These are phyloP conservation scores for Drosophila diplacantha DNA, from an alignment of 2,888 invertebrate species.

Conservation along the genomic window DNA sequence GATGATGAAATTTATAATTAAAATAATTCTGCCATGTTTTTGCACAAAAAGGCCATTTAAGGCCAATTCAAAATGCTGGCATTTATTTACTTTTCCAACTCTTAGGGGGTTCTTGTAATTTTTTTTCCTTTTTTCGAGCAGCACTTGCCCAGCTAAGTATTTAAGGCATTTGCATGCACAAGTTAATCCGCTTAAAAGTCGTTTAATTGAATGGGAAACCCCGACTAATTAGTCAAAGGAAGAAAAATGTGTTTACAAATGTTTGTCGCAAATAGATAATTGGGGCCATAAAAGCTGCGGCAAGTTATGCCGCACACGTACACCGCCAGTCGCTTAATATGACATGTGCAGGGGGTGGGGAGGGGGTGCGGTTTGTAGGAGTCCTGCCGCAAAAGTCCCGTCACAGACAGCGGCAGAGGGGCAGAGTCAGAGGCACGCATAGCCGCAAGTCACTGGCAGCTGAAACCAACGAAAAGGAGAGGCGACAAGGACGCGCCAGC, in stretches of 20 bases:
- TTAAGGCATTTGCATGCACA: neutral
- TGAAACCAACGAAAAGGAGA: slow-evolving; percentile 8
- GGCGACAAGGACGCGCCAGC: slow-evolving; percentile 27
- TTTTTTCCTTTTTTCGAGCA: neutral
- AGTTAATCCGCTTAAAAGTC: slow-evolving; percentile 13
- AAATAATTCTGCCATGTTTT: neutral
- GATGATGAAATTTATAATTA: slow-evolving; percentile 2
- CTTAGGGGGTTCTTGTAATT: too few species aligned
- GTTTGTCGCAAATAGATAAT: slow-evolving; percentile 34
- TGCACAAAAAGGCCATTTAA: neutral
- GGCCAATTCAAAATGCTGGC: neutral
- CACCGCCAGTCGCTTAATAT: slow-evolving; percentile 65
- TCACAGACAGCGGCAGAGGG: slow-evolving; percentile 27
- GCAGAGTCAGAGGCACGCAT: slow-evolving; percentile 15
- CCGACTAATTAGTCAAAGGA: slow-evolving; percentile 39
- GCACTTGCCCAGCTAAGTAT: neutral
- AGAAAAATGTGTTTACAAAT: slow-evolving; percentile 24
- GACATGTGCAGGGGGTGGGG: too few species aligned
- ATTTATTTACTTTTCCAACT: neutral
- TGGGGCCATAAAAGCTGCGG: slow-evolving; percentile 60
- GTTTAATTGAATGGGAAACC: slow-evolving; percentile 7
- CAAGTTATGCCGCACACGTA: slow-evolving; percentile 70
- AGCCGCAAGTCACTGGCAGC: slow-evolving; percentile 59
- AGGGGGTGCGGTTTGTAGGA: slow-evolving; percentile 27
- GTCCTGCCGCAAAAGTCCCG: slow-evolving; percentile 36